A percentile compares a stretch with the other conserved stretches of the same genome.
Conservation (phyloP, 2,888 invertebrate species). For the Hypolimnas misippus region DNA sequence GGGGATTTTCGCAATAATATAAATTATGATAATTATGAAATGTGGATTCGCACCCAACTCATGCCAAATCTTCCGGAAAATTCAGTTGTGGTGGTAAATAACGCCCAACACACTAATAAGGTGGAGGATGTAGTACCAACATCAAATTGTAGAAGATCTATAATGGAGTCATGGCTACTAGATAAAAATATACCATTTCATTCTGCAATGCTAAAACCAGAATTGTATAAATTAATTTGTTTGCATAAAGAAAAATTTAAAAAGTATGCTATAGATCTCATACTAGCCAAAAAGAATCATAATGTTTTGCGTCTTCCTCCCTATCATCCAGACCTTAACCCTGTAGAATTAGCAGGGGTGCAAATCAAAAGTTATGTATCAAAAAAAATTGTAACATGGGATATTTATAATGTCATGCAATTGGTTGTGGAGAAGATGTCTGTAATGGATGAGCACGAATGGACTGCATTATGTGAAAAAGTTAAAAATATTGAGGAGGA, state of each 20-base stretch:
- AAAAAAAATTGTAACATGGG: not conserved
- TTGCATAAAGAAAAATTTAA: conserved; percentile 29
- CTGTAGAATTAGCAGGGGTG: not conserved
- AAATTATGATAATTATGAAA: conserved; percentile 37
- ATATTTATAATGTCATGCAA: not conserved
- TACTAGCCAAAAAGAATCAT: conserved; percentile 16
- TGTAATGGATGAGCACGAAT: not conserved
- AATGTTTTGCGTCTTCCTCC: conserved; percentile 25
- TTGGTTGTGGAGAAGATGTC: not conserved
- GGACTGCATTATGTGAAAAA: not conserved
- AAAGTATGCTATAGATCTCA: conserved; percentile 15
- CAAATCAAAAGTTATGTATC: not conserved
- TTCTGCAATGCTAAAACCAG: conserved; percentile 30
- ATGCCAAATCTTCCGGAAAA: conserved; percentile 36
- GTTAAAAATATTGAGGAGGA: not conserved
- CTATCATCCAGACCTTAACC: conserved; percentile 8
- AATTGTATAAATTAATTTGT: conserved; percentile 37
- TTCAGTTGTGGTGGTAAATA: conserved; percentile 46
- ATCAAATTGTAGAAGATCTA: conserved; percentile 40
- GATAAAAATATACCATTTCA: conserved; percentile 17
- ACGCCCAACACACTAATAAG: conserved; percentile 49
- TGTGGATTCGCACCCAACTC: conserved; percentile 48
- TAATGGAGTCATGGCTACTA: conserved; percentile 42
- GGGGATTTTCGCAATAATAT: conserved; percentile 48
- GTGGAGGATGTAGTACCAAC: conserved; percentile 39